These are phyloP conservation scores for Schizaphis graminum DNA, from an alignment of 2,888 invertebrate species.

Conservation along the genomic window DNA sequence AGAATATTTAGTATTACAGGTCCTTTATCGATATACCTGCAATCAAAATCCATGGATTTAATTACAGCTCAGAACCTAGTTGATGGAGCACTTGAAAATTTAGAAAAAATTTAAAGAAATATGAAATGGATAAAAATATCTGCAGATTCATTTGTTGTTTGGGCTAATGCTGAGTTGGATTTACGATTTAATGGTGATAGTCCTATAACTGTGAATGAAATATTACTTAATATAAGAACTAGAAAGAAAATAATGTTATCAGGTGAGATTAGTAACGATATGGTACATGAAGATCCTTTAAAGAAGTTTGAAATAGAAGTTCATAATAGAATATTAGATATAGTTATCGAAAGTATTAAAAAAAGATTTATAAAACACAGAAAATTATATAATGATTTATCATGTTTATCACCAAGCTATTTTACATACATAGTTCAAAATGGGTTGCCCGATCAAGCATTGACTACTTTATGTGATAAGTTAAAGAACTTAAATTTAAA, in stretches of 20 bases:
- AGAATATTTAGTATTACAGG: slow-evolving; percentile 21
- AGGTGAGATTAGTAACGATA: slow-evolving; percentile 6
- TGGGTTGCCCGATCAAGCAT: slow-evolving; percentile 26
- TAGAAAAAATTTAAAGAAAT: slow-evolving; percentile 25
- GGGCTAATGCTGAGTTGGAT: slow-evolving; percentile 29
- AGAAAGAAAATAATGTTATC: slow-evolving; percentile 35
- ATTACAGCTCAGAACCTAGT: slow-evolving; percentile 39
- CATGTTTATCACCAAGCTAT: not conserved
- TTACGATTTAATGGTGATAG: slow-evolving; percentile 10
- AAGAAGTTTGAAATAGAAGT: slow-evolving; percentile 6
- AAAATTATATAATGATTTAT: slow-evolving; percentile 30
- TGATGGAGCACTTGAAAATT: slow-evolving; percentile 26
- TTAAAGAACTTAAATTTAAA: slow-evolving; percentile 19
- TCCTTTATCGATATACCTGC: slow-evolving; percentile 35
- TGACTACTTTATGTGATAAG: slow-evolving; percentile 32
- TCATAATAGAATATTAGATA: slow-evolving; percentile 16
- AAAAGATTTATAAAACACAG: slow-evolving; percentile 28
- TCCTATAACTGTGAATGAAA: slow-evolving; percentile 27
- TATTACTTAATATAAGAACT: not conserved
- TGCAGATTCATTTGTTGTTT: slow-evolving; percentile 6
- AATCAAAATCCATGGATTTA: slow-evolving; percentile 20
- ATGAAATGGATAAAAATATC: slow-evolving; percentile 34
- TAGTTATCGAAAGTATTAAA: not conserved
- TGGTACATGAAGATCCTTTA: not conserved
- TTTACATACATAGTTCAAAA: slow-evolving; percentile 22